These are phyloP conservation scores for Drosophila nr. perissopoda DNA, from an alignment of 2,888 invertebrate genomes.

Conservation along the genomic window DNA sequence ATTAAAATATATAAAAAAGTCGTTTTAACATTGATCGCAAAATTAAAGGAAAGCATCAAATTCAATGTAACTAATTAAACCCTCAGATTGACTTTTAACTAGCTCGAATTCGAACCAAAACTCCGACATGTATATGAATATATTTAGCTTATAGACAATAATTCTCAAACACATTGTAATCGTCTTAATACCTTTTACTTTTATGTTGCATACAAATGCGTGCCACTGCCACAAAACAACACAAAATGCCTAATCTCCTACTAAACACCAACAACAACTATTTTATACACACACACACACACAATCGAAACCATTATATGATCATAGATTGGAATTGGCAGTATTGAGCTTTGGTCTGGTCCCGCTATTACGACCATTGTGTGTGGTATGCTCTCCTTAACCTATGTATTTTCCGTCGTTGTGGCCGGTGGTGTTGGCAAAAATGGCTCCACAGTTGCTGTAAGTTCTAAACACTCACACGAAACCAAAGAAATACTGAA, in stretches of 20 bases:
- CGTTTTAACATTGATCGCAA: no score
- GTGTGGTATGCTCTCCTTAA: slow-evolving; percentile 90
- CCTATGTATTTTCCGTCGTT: slow-evolving; percentile 91
- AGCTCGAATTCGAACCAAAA: slow-evolving; percentile 19
- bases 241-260: slow-evolving; percentile 35
- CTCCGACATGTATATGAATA: slow-evolving; percentile 10
- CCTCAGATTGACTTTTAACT: slow-evolving; percentile 5
- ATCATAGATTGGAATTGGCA: slow-evolving; percentile 86
- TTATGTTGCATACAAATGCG: slow-evolving; percentile 62
- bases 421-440: slow-evolving; percentile 98
- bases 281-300: slow-evolving; percentile 21
- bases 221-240: slow-evolving; percentile 47
- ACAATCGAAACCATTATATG: slow-evolving; percentile 35
- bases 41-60: neutral
- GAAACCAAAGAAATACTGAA: slow-evolving; percentile 25
- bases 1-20: neutral
- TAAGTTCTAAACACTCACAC: slow-evolving; percentile 87
- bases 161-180: slow-evolving; percentile 42
- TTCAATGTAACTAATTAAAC: slow-evolving; percentile 6
- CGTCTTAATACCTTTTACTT: slow-evolving; percentile 67
- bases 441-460: slow-evolving; percentile 99
- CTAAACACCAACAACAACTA: slow-evolving; percentile 30
- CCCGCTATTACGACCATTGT: slow-evolving; percentile 91
- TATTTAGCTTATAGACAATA: slow-evolving; percentile 13
- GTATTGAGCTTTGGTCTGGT: slow-evolving; percentile 90